Evolutionary conservation across 2,797 vertebrate genomes (phyloP).

Genomic region (Merluccius polli): DNA sequence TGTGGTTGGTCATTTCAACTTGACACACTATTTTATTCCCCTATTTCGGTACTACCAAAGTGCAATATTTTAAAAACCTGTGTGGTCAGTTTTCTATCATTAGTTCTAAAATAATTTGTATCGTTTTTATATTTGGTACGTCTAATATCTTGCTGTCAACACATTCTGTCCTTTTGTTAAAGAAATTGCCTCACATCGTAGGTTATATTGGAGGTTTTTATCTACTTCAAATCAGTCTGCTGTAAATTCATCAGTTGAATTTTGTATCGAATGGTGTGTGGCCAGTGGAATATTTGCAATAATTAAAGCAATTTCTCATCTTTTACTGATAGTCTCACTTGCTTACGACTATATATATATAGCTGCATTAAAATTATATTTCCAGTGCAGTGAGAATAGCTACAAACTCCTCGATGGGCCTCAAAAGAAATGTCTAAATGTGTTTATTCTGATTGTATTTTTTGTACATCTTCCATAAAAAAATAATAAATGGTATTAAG

Average conservation of each 20-base stretch:
- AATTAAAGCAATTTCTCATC: neutral
- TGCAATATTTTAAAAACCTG: neutral
- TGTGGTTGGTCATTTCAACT: slow-evolving; percentile 41
- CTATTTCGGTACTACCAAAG: neutral
- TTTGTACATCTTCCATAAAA: neutral
- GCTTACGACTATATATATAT: slow-evolving; percentile 23
- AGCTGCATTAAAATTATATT: slow-evolving; percentile 22
- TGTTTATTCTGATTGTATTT: neutral
- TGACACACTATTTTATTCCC: neutral
- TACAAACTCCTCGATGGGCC: neutral
- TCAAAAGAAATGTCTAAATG: neutral
- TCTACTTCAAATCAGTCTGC: neutral
- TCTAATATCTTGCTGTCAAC: neutral
- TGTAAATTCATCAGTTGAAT: neutral
- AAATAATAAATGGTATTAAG: too few relatives aligned
- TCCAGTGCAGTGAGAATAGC: neutral
- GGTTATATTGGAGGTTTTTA: neutral
- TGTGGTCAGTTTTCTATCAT: slow-evolving; percentile 1
- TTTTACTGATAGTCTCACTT: neutral
- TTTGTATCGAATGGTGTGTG: neutral
- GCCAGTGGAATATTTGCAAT: slow-evolving; percentile 5
- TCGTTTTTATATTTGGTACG: neutral
- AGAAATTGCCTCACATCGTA: neutral
- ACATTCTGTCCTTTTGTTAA: neutral
- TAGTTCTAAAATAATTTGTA: neutral